Evolutionary conservation across 1,140 invertebrate species (phyloP).

Genomic region (Drosophila seguyi): DNA sequence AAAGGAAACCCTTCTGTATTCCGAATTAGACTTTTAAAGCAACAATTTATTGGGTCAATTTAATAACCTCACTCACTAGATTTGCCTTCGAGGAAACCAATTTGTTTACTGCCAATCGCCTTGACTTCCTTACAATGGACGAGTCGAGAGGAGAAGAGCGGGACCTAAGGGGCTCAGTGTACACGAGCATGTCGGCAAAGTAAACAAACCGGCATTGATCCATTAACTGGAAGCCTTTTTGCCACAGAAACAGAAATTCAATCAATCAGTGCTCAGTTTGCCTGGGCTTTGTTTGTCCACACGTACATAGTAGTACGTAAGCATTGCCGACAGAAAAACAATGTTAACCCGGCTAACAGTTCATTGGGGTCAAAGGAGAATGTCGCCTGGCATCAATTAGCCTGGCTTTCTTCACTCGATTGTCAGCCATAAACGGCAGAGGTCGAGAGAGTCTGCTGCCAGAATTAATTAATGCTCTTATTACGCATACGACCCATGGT

Average conservation of each 20-base stretch:
- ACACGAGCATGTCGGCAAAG: slow-evolving; percentile 33
- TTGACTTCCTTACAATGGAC: slow-evolving; percentile 36
- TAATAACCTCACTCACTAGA: slow-evolving; percentile 8
- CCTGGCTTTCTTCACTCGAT: slow-evolving; percentile 31
- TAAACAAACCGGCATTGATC: slow-evolving; percentile 44
- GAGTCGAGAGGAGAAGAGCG: not conserved
- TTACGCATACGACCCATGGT: slow-evolving; percentile 11
- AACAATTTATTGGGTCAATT: not conserved
- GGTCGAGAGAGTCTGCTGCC: not conserved
- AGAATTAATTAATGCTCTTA: slow-evolving; percentile 38
- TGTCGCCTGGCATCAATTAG: slow-evolving; percentile 50
- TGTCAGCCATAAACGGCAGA: slow-evolving; percentile 45
- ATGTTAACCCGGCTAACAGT: slow-evolving; percentile 1
- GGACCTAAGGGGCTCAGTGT: not conserved
- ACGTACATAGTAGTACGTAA: slow-evolving; percentile 4
- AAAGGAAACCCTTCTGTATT: not conserved
- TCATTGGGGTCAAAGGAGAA: slow-evolving; percentile 23
- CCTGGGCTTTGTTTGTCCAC: slow-evolving; percentile 35
- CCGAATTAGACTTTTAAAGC: not conserved
- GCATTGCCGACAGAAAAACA: slow-evolving; percentile 1
- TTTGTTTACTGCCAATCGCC: slow-evolving; percentile 22
- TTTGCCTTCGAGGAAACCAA: slow-evolving; percentile 7
- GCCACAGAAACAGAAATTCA: slow-evolving; percentile 48
- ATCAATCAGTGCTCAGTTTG: slow-evolving; percentile 55
- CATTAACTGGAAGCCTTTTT: slow-evolving; percentile 42